Evolutionary conservation across 2,797 vertebrate species (phyloP).

Genomic region (Jordanella pulchra): DNA sequence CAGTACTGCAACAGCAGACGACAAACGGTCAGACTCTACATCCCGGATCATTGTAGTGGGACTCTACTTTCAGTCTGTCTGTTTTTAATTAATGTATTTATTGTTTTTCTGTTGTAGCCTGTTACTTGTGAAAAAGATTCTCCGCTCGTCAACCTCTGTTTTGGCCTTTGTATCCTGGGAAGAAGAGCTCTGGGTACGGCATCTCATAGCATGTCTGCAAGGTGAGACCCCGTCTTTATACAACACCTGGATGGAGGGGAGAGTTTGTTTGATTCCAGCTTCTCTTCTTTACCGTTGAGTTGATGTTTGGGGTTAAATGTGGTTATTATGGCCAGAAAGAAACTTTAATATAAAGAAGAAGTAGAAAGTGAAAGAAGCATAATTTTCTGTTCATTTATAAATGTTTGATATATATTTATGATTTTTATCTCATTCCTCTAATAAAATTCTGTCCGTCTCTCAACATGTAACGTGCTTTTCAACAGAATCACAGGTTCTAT

Average conservation of each 20-base stretch:
- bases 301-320: neutral
- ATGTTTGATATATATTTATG: neutral
- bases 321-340: neutral
- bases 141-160: slow-evolving; percentile 87
- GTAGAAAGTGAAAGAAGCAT: no score
- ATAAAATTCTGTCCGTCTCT: no score
- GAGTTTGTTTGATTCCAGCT: neutral
- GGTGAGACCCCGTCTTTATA: slow-evolving; percentile 66
- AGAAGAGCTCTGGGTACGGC: slow-evolving; percentile 89
- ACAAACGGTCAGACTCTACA: slow-evolving; percentile 60
- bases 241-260: neutral
- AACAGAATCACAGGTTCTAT: no score
- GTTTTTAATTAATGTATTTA: no score
- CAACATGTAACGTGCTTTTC: no score
- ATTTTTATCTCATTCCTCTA: no score
- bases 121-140: slow-evolving; percentile 87
- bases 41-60: no score
- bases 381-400: neutral
- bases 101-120: slow-evolving; percentile 71
- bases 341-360: neutral
- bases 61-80: no score
- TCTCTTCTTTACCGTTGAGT: neutral
- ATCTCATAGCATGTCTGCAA: slow-evolving; percentile 92
- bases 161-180: slow-evolving; percentile 89
- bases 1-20: slow-evolving; percentile 89